phyloP scores from a whole-genome alignment of 2,113 vertebrate species.

The Electrona antarctica region DNA sequence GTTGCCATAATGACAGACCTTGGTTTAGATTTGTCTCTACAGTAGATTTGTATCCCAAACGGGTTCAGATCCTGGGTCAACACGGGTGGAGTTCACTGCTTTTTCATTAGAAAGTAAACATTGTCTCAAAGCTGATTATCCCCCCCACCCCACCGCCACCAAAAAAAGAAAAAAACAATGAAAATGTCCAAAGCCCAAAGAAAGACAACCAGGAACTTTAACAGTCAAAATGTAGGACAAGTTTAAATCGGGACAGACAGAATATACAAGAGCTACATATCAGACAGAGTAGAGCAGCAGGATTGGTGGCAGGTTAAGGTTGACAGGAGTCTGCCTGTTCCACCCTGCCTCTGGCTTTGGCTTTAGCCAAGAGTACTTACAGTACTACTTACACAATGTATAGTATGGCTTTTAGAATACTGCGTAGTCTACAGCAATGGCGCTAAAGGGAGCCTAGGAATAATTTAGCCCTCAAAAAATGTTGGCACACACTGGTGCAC shows the following conservation, averaged over 20 bases:
- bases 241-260: not conserved
- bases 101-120: conserved; percentile 20
- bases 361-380: not conserved
- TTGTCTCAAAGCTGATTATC: conserved; percentile 1
- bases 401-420: conserved; percentile 38
- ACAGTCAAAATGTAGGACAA: not conserved
- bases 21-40: not conserved
- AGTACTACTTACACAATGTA: not conserved
- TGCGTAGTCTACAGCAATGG: too few species aligned
- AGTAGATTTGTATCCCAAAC: not conserved
- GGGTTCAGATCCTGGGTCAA: not conserved
- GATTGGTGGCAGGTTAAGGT: not conserved
- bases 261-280: not conserved
- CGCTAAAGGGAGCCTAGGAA: too few species aligned
- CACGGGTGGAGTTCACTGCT: not conserved
- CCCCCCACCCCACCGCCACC: not conserved
- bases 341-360: not conserved
- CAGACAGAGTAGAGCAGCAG: not conserved
- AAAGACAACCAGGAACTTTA: not conserved
- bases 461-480: too few species aligned
- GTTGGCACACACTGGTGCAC: too few species aligned
- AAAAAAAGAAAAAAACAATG: too few species aligned
- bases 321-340: not conserved
- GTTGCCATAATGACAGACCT: not conserved
- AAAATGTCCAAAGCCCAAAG: not conserved